Evolutionary conservation across 2,797 vertebrate genomes (phyloP).

Genomic region (Pitangus sulphuratus): DNA sequence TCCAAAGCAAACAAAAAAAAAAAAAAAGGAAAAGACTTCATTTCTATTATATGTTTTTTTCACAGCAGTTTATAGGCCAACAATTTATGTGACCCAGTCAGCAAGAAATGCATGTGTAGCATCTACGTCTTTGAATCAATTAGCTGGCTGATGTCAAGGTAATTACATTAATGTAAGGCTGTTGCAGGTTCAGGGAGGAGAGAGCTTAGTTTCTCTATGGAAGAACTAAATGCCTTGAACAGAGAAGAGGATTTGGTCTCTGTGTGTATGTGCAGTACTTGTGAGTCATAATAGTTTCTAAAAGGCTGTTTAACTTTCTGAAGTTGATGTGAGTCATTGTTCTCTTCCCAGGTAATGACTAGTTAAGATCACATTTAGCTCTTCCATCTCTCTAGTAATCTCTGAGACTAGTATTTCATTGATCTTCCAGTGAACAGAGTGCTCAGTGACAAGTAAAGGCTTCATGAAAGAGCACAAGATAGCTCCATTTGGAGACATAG

Average conservation of each 20-base stretch:
- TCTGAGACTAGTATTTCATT: conserved; percentile 37
- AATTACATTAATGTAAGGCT: not conserved
- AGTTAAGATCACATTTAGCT: conserved; percentile 53
- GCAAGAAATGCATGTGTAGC: not conserved
- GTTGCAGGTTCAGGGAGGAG: not conserved
- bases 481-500: not conserved
- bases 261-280: not conserved
- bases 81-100: not conserved
- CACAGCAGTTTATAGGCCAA: not conserved
- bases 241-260: not conserved
- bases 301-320: conserved; percentile 35
- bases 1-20: not conserved
- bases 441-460: conserved; percentile 9
- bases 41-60: not conserved
- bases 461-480: not conserved
- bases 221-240: not conserved
- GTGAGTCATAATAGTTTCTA: conserved; percentile 5
- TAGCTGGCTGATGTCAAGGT: not conserved
- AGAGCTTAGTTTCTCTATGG: not conserved
- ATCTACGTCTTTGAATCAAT: not conserved
- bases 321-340: conserved; percentile 35
- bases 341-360: conserved; percentile 58
- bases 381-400: conserved; percentile 25
- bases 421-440: conserved; percentile 33
- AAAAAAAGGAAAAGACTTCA: not conserved